These are phyloP conservation scores for Cryptocephalus moraei DNA, from an alignment of 2,888 invertebrate genomes.

Conservation along the genomic window DNA sequence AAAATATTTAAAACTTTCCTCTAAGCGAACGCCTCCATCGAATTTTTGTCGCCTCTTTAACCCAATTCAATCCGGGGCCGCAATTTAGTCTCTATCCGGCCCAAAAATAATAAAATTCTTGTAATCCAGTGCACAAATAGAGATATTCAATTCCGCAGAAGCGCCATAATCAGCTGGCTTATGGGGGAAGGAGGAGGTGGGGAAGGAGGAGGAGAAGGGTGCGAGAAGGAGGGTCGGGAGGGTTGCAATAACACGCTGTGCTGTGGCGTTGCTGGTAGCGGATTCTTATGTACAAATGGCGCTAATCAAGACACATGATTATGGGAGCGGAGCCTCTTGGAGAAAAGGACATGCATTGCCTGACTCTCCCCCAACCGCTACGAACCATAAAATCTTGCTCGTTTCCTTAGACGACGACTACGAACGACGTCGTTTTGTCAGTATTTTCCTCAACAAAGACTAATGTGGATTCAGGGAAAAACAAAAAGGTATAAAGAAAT, in stretches of 20 bases:
- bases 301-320: slow-evolving; percentile 42
- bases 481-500: too few species aligned
- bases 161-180: slow-evolving; percentile 9
- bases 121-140: slow-evolving; percentile 19
- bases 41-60: too few species aligned
- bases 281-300: slow-evolving; percentile 38
- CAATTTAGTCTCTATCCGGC: not conserved
- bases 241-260: slow-evolving; percentile 27
- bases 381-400: slow-evolving; percentile 27
- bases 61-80: too few species aligned
- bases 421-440: too few species aligned
- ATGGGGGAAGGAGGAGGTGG: slow-evolving; percentile 9
- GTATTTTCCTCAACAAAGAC: too few species aligned
- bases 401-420: slow-evolving; percentile 6
- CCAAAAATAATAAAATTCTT: slow-evolving; percentile 14
- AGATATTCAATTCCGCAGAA: slow-evolving; percentile 20
- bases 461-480: too few species aligned
- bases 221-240: slow-evolving; percentile 11
- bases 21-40: too few species aligned
- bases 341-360: slow-evolving; percentile 30
- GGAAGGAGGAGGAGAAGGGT: slow-evolving; percentile 11
- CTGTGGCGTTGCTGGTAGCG: slow-evolving; percentile 1
- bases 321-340: slow-evolving; percentile 30
- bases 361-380: slow-evolving; percentile 16
- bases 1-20: too few species aligned